Evolutionary conservation across 2,113 vertebrate species (phyloP).

Genomic region (Caranx ignobilis): DNA sequence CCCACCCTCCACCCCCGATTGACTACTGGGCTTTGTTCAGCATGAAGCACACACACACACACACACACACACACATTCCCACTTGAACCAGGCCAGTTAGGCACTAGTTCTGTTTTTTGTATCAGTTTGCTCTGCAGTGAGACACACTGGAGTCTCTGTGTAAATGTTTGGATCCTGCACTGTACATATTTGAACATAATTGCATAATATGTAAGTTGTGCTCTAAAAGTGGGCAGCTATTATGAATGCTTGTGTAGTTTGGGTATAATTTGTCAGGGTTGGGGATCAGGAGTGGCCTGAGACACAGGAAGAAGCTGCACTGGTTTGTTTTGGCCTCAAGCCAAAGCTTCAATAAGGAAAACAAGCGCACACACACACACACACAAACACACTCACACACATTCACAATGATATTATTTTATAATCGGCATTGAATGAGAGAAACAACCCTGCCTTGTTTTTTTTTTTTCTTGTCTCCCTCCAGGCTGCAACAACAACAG

Average conservation of each 20-base stretch:
- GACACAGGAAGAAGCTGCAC: conserved; percentile 76
- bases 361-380: conserved; percentile 48
- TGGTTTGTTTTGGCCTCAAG: conserved; percentile 77
- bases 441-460: conserved; percentile 1
- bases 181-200: conserved; percentile 11
- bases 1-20: conserved; percentile 59
- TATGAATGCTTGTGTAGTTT: background rate
- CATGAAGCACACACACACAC: conserved; percentile 7
- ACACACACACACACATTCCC: conserved; percentile 9
- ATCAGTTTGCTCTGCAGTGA: background rate
- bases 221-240: background rate
- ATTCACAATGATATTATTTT: conserved; percentile 7
- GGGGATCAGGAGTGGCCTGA: conserved; percentile 53
- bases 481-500: conserved; percentile 52
- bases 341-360: conserved; percentile 67
- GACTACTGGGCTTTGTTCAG: conserved; percentile 63
- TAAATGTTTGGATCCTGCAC: conserved; percentile 40
- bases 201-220: conserved; percentile 1
- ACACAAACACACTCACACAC: conserved; percentile 39
- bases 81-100: conserved; percentile 14
- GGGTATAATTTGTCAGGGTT: conserved; percentile 14
- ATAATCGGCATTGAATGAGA: background rate
- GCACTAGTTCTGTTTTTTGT: conserved; percentile 23
- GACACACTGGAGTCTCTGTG: conserved; percentile 26
- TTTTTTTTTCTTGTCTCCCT: background rate